Percentiles rank a stretch among this genome's conserved stretches.
Evolutionary conservation across 2,113 vertebrate genomes (phyloP).

Genomic region (Oxygymnocypris stewartii): DNA sequence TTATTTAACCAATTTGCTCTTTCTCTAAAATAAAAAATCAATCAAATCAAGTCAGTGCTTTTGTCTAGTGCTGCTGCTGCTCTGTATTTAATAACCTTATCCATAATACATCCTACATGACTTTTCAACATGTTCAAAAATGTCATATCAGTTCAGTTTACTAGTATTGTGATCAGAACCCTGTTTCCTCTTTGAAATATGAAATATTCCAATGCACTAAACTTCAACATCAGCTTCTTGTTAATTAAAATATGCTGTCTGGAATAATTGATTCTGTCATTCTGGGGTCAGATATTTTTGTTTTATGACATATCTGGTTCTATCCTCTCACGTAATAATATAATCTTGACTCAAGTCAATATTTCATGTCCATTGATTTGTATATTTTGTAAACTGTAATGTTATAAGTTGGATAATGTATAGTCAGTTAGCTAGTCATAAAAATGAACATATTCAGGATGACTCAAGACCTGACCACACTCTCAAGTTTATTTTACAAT

Average conservation of each 20-base stretch:
- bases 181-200: too few species aligned
- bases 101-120: background rate
- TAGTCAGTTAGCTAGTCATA: background rate
- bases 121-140: background rate
- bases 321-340: background rate
- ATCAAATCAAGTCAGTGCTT: background rate
- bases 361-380: background rate
- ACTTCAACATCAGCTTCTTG: background rate
- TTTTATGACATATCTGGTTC: background rate
- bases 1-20: background rate
- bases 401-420: background rate
- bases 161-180: background rate
- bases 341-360: background rate
- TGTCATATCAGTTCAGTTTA: background rate
- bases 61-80: background rate
- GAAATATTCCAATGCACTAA: background rate
- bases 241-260: background rate
- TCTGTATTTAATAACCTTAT: conserved; percentile 3
- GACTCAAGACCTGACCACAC: background rate
- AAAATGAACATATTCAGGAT: too few species aligned
- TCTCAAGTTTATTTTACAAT: background rate
- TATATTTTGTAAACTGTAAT: background rate
- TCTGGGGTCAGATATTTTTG: background rate
- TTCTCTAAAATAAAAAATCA: background rate
- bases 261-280: background rate